phyloP scores from a whole-genome alignment of 2,797 vertebrate species.

The Margarornis squamiger region DNA sequence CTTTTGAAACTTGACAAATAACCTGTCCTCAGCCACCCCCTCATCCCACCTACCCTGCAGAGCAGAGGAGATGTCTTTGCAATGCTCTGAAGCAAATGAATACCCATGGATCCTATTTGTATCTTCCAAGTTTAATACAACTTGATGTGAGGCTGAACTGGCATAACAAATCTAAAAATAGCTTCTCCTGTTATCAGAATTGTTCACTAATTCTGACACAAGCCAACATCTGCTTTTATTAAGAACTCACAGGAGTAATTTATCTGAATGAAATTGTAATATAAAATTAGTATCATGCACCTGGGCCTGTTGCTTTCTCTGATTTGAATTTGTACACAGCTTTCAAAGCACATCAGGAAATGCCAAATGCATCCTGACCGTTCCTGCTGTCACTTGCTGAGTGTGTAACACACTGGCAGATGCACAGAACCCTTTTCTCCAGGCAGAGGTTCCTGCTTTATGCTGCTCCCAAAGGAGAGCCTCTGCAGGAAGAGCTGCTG shows the following conservation, averaged over 20 bases:
- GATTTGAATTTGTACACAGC: background rate
- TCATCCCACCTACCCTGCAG: background rate
- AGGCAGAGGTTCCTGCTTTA: rapidly evolving
- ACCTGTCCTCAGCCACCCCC: background rate
- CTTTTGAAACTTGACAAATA: background rate
- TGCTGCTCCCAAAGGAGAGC: rapidly evolving
- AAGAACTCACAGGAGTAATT: slow-evolving; percentile 28
- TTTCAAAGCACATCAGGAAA: background rate
- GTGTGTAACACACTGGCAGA: background rate
- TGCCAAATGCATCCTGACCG: background rate
- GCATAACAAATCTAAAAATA: slow-evolving; percentile 42
- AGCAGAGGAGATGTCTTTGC: background rate
- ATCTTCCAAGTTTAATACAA: slow-evolving; percentile 7
- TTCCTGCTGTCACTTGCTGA: background rate
- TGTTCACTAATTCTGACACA: slow-evolving; percentile 44
- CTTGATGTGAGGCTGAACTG: slow-evolving; percentile 37
- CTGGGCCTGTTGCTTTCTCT: background rate
- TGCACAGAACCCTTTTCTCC: background rate
- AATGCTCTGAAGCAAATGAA: background rate
- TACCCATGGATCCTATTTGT: background rate
- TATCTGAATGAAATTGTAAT: slow-evolving; percentile 40
- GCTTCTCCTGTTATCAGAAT: slow-evolving; percentile 32
- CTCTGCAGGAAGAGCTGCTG: rapidly evolving
- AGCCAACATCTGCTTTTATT: slow-evolving; percentile 58
- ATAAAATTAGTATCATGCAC: background rate